Evolutionary conservation across 64 coral and sea anemone species (phyloP).

Genomic region (Montipora cactus): DNA sequence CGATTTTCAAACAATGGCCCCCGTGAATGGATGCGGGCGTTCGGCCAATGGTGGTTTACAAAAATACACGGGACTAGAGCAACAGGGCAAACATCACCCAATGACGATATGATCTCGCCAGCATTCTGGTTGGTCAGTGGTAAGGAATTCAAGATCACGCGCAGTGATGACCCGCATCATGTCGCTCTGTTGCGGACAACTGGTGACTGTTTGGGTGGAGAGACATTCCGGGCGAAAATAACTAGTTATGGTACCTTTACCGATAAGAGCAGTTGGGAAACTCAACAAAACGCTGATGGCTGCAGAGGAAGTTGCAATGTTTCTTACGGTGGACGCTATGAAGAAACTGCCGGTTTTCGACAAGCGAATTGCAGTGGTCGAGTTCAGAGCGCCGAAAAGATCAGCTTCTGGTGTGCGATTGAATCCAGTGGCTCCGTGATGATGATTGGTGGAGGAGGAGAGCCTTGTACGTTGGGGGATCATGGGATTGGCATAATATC

Average conservation of each 20-base stretch:
- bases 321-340: neutral
- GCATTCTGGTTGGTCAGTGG: slow-evolving; percentile 43
- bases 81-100: neutral
- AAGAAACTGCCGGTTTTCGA: neutral
- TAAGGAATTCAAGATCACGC: slow-evolving; percentile 58
- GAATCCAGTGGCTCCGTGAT: neutral
- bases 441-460: slow-evolving; percentile 31
- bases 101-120: slow-evolving; percentile 42
- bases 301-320: slow-evolving; percentile 21
- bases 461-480: neutral
- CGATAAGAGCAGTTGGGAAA: neutral
- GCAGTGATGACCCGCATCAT: slow-evolving; percentile 35
- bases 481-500: slow-evolving; percentile 34
- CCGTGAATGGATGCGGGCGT: no score
- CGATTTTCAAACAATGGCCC: no score
- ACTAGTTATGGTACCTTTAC: no score
- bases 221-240: no score
- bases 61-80: no score
- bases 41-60: no score
- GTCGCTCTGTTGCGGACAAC: neutral
- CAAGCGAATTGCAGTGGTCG: slow-evolving; percentile 3
- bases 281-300: neutral
- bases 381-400: neutral
- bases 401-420: slow-evolving; percentile 22
- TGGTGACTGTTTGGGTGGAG: neutral